A percentile compares a stretch with the other conserved stretches of the same genome.
Conservation (phyloP, 1,140 invertebrate genomes). For the Plodia interpunctella region DNA sequence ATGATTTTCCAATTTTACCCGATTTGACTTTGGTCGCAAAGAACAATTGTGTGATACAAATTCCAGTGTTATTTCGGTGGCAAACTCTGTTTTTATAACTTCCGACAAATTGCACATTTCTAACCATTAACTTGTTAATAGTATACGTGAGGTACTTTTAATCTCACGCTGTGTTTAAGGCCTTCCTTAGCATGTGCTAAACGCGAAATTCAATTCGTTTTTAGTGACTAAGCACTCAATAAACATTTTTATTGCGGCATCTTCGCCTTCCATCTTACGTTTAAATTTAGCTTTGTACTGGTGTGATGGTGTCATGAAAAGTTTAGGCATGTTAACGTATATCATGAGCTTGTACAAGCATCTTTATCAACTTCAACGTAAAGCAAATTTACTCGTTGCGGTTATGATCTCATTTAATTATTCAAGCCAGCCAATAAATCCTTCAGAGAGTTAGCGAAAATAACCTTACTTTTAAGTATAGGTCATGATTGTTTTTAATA, state of each 20-base stretch:
- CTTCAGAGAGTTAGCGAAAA: constrained; percentile 53
- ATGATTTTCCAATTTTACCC: too few species aligned
- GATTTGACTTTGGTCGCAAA: too few species aligned
- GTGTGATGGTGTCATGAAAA: constrained; percentile 10
- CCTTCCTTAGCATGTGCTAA: constrained; percentile 47
- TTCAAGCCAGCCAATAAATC: constrained; percentile 29
- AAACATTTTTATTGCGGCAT: constrained; percentile 45
- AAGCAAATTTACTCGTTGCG: constrained; percentile 3
- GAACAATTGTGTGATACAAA: not conserved
- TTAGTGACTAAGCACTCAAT: constrained; percentile 46
- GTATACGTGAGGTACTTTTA: not conserved
- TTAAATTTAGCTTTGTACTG: constrained; percentile 31
- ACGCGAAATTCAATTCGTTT: constrained; percentile 55
- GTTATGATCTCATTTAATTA: constrained; percentile 24
- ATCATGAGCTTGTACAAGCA: not conserved
- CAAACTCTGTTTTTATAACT: not conserved
- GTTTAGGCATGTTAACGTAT: not conserved
- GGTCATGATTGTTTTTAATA: constrained; percentile 53
- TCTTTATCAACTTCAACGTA: constrained; percentile 11
- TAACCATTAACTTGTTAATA: constrained; percentile 5
- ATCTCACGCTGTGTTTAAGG: constrained; percentile 35
- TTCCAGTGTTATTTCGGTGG: not conserved
- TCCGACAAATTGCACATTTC: constrained; percentile 7
- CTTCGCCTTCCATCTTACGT: constrained; percentile 22
- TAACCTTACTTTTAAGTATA: constrained; percentile 54